A percentile compares a stretch with the other conserved stretches of the same genome.
phyloP scores from a whole-genome alignment of 2,113 vertebrate genomes.

The Labrus mixtus region DNA sequence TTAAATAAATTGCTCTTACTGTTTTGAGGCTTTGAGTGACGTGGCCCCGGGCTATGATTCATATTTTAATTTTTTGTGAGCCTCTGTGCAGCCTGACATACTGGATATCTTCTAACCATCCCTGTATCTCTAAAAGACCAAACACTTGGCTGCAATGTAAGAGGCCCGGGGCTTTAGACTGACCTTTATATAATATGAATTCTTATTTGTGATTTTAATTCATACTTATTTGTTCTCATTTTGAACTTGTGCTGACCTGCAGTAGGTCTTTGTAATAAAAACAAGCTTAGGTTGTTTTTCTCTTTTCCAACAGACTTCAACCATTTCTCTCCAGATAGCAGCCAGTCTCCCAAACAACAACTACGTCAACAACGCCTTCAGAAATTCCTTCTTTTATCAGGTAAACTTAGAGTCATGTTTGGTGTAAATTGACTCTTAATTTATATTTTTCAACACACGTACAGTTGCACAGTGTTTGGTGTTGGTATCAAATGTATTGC shows the following conservation, averaged over 20 bases:
- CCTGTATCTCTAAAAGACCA: neutral
- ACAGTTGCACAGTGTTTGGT: neutral
- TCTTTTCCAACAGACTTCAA: conserved; percentile 81
- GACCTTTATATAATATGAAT: neutral
- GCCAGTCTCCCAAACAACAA: conserved; percentile 84
- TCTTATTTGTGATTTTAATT: neutral
- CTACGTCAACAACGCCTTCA: conserved; percentile 84
- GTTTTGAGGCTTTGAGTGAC: neutral
- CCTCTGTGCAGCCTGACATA: neutral
- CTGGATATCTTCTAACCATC: neutral
- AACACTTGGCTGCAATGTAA: neutral
- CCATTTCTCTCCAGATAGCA: conserved; percentile 85
- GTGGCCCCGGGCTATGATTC: neutral
- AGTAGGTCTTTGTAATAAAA: neutral
- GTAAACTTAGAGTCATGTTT: conserved; percentile 64
- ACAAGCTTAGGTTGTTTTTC: neutral
- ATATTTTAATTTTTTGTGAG: neutral
- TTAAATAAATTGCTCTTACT: neutral
- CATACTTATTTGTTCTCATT: neutral
- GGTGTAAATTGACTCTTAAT: neutral
- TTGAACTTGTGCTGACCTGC: neutral
- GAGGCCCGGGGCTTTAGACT: neutral
- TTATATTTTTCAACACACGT: neutral
- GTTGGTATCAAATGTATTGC: neutral
- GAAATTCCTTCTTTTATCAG: conserved; percentile 91